Evolutionary conservation across 2,888 invertebrate genomes (phyloP), one percentile per base, ranked within the genome.

Genomic region (Xanthorhoe spadicearia): DNA sequence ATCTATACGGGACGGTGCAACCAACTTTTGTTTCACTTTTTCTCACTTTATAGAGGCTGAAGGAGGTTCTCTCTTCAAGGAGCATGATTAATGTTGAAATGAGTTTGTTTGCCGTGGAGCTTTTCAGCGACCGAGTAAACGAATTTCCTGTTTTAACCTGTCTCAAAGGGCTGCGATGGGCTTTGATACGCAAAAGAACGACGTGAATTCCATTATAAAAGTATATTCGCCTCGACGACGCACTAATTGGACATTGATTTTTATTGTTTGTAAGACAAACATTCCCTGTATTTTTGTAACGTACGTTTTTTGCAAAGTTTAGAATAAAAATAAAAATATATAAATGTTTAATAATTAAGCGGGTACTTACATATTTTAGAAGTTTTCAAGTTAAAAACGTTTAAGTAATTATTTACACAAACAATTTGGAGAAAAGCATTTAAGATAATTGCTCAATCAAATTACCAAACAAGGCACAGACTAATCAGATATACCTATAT

Each of bases 91-190:
- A 53, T 59, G 28, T 18, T 48, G 32, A 53, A 58, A 56, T 56
- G 38, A 55, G 61, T 59, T 64, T 56, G 59, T 59, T 64, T 60
- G 51, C 46, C 43, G 28, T 46, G 9, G 23, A 51, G 46, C 35
- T 60, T 65, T 61, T 35, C 51, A 61, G 60, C 32, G 53, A 50
- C 17, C 50, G 23, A 5, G 50, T 64, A 64, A 60, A 50, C 51
- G 60, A 64, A 55, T 55, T 64, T 64, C 58, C 63, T 35, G 51
- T 54, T 59, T 43, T 6, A 64, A 50, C 54, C 10, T 52, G 15
- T 60, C 35, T 58, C 63, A 64, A 64, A 64, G 59, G 52, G 49
- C 49, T 59, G 49, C 8, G 50, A 49, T 54, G 64, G 46, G 59
- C 54, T 59, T 59, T 64, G 59, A 50, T 59, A 38, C 38, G 10